Evolutionary conservation across 2,888 invertebrate genomes (phyloP), one percentile per base, ranked within the genome.

Genomic region (Ormyrus pomaceus): DNA sequence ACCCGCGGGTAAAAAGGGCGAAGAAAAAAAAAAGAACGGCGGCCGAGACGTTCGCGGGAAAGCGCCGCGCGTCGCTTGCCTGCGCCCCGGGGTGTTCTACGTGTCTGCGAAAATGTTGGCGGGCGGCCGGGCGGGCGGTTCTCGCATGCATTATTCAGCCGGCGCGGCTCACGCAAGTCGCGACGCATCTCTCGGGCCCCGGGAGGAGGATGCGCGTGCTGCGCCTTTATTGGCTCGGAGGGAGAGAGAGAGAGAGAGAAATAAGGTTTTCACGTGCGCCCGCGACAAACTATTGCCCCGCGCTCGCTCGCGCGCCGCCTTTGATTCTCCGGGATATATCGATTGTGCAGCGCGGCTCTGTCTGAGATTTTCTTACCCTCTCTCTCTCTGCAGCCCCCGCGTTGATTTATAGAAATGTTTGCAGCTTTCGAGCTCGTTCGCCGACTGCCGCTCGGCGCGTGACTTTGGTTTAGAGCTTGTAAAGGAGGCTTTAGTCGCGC

Each of bases 61-160:
- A 13, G 34, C 13, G 19, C 10, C 58, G 75, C 34, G 34, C 34
- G 34, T 34, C 34, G 34, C 34, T 3, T 3, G 34, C 34, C 2
- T 2, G 34, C 34, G 19, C 34, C 34, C 34, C 2, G 34, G 34
- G 34, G 2, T 34, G n/a, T n/a, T 3, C 34, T 34, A 34, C 34
- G 34, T 34, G 34, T 34, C 34, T 10, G 51, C 11, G 64, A 34
- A 75, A 62, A 61, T 53, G 65, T 13, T 50, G 74, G 64, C 55
- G 45, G 51, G 19, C 48, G 58, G 46, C 2, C 34, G 34, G 34
- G 2, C 34, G 34, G 34, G 34, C 34, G 34, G 34, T 3, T 34
- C 34, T 34, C 68, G 77, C 77, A 77, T 80, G 77, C 80, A 80
- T 80, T 80, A 80, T 80, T 80, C 80, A 80, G 69, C 56, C 64